These are phyloP conservation scores for Scaptomyza graminum DNA, from an alignment of 1,140 invertebrate species.

Conservation along the genomic window DNA sequence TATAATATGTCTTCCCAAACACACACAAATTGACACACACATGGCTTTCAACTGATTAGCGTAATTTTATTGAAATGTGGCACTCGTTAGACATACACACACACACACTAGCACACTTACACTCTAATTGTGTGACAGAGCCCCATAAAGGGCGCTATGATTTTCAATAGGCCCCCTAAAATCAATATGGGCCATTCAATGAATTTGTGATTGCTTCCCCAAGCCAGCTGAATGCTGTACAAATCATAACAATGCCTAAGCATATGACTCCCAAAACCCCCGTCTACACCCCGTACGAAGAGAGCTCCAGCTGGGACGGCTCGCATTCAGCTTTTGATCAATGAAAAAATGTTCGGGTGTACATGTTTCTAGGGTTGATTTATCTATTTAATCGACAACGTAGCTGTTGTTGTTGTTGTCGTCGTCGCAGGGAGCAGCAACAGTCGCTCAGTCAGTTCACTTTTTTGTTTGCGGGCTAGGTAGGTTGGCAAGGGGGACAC, in stretches of 20 bases:
- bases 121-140: slow-evolving; percentile 33
- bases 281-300: neutral
- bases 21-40: slow-evolving; percentile 6
- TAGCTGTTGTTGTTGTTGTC: slow-evolving; percentile 16
- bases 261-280: slow-evolving; percentile 18
- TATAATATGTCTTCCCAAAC: neutral
- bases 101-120: slow-evolving; percentile 7
- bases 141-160: slow-evolving; percentile 58
- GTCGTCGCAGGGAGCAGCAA: neutral
- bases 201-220: slow-evolving; percentile 23
- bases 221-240: neutral
- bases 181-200: slow-evolving; percentile 63
- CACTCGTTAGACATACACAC: slow-evolving; percentile 20
- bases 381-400: slow-evolving; percentile 77
- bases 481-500: neutral
- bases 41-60: slow-evolving; percentile 55
- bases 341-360: slow-evolving; percentile 71
- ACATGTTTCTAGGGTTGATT: slow-evolving; percentile 81
- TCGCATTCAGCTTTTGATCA: slow-evolving; percentile 61
- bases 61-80: slow-evolving; percentile 54
- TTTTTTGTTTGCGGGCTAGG: slow-evolving; percentile 13
- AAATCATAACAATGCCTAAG: slow-evolving; percentile 71
- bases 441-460: slow-evolving; percentile 15
- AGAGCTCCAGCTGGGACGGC: neutral
- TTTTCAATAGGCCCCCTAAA: slow-evolving; percentile 53